Conservation (phyloP, 2,797 vertebrate species). For the Halcyon smyrnensis region DNA sequence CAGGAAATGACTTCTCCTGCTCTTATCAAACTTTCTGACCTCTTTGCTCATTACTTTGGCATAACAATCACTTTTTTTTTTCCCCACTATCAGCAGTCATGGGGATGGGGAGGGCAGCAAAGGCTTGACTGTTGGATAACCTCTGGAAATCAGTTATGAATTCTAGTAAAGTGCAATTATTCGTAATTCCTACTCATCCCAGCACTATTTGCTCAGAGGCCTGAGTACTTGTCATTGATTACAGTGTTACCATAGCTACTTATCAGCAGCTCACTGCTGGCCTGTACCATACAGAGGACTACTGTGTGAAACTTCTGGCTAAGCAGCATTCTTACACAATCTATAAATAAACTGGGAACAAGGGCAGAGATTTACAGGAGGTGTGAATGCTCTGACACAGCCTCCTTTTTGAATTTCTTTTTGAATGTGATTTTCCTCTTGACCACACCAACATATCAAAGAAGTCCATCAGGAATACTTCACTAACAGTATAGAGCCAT, state of each 20-base stretch:
- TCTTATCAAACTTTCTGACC: constrained; percentile 68
- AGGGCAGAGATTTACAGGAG: not conserved
- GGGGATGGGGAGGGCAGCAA: not conserved
- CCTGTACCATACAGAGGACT: not conserved
- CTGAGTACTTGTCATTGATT: not conserved
- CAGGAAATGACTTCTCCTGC: constrained; percentile 49
- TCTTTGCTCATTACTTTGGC: constrained; percentile 36
- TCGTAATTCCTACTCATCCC: constrained; percentile 35
- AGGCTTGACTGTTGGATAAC: constrained; percentile 19
- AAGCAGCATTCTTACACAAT: not conserved
- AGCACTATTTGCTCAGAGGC: constrained; percentile 3
- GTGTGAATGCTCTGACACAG: not conserved
- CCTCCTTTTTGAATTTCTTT: not conserved
- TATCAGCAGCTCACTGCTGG: not conserved
- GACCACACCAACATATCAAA: not conserved
- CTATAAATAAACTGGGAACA: not conserved
- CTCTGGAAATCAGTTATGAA: constrained; percentile 41
- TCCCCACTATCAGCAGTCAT: not conserved
- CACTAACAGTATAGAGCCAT: not conserved
- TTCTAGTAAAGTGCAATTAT: constrained; percentile 48
- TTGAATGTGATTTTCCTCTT: not conserved
- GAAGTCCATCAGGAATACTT: not conserved
- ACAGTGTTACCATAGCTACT: not conserved
- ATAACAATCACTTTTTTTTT: constrained; percentile 27
- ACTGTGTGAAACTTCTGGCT: not conserved